phyloP scores from a whole-genome alignment of 1,140 invertebrate genomes.

The Pachyrhynchus sulphureomaculatus region DNA sequence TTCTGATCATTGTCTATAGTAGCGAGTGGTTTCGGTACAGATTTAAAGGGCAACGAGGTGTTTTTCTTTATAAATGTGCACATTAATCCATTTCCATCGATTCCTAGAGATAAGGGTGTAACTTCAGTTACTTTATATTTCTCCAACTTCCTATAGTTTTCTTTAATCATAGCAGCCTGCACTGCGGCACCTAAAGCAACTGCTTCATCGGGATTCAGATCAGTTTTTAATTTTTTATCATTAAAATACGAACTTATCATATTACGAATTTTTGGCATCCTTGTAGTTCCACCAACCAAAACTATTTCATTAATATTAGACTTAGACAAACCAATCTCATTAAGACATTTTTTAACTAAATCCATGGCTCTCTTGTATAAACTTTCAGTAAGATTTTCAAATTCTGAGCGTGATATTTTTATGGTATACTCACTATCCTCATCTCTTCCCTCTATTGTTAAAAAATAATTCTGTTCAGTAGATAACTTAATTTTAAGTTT shows the following conservation, averaged over 20 bases:
- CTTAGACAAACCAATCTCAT: conserved; percentile 14
- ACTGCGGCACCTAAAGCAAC: too few species aligned
- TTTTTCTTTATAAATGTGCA: conserved; percentile 21
- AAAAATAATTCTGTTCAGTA: background rate
- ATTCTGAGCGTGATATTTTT: conserved; percentile 70
- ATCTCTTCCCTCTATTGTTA: conserved; percentile 61
- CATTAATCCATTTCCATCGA: conserved; percentile 11
- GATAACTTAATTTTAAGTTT: conserved; percentile 12
- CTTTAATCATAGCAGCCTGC: conserved; percentile 17
- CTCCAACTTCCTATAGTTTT: background rate
- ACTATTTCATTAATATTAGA: conserved; percentile 59
- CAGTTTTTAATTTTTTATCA: conserved; percentile 32
- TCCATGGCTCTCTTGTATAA: conserved; percentile 59
- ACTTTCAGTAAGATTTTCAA: conserved; percentile 69
- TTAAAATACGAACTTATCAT: conserved; percentile 54
- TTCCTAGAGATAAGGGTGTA: conserved; percentile 29
- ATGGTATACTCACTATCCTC: conserved; percentile 53
- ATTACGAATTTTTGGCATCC: conserved; percentile 61
- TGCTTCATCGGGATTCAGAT: conserved; percentile 49
- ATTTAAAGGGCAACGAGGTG: conserved; percentile 17
- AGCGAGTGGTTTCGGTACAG: background rate
- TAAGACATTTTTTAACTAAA: conserved; percentile 24
- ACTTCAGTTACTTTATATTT: conserved; percentile 27
- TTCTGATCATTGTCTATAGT: conserved; percentile 20
- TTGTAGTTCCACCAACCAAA: conserved; percentile 64